Evolutionary conservation across 2,113 vertebrate species (phyloP), one percentile per base, ranked within the genome.

Genomic region (Chaenocephalus aceratus): DNA sequence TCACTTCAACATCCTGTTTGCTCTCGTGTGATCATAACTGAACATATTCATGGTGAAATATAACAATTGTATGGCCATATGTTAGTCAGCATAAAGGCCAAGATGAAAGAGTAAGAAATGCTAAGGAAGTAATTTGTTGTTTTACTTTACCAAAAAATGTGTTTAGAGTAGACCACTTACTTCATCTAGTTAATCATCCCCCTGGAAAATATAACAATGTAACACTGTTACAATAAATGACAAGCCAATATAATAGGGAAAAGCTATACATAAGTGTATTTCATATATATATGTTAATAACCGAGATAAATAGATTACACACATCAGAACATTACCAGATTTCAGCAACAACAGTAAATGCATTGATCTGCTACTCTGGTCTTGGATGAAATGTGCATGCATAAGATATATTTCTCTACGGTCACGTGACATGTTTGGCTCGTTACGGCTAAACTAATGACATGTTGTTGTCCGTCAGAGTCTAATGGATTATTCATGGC

Each of bases 401-500:
- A 10, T 11, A 11, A 52, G 58, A 68, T 53, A 67, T 18, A 23
- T 56, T 67, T 52, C 51, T 49, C 21, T 12, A 8, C 18, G 10
- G 53, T 79, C 64, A 59, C 8, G 16, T 54, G 59, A 48, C 75
- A 0, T 1, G 26, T 54, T 77, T 18, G n/a, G 18, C 61, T 70
- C 30, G n/a, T 79, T 78, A 34, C 53, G 30, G 16, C 52, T 57
- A 21, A 8, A 21, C 80, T 80, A 82, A 84, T 34, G 66, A 80
- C 58, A 56, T 57, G 59, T 73, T 46, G 45, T 44, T 65, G 79
- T 75, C 79, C 76, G 9, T 49, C 53, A 30, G 57, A 76, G 41
- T 67, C 73, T 73, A 70, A 86, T 91, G 82, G 83, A 88, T 91
- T 89, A 86, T 90, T 89, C 83, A 87, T 80, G 75, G 56, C 36